Base-by-base conservation (phyloP, 2,113 vertebrate species). In the Crotalus helleri region DNA sequence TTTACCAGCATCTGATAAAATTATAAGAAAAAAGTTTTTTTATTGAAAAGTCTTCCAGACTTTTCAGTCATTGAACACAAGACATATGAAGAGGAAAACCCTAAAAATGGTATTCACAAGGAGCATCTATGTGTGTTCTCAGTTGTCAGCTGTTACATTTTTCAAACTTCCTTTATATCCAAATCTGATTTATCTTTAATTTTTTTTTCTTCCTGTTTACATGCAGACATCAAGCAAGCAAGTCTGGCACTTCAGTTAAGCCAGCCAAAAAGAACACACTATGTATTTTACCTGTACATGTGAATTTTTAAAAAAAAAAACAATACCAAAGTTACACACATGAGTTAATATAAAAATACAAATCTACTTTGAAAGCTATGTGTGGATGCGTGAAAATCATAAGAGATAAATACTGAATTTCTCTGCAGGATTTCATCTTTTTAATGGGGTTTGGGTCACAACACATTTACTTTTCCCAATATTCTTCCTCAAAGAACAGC, bases 151-250 rank as follows among this genome's bases (percentile, higher is more conserved):
- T 87, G 91, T 21, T 81, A 81, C 17, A 97, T 96, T 99, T 99
- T 93, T 97, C 98, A 96, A 98, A 99, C 94, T 99, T 99, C 98
- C 98, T 98, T 97, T 99, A 99, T 97, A 99, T 97, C 99, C 98
- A 99, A 89, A 99, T 98, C 89, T 98, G 97, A 1, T 98, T 98
- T 98, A 99, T 99, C 94, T 97, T 98, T 95, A 99, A 97, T 97
- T 26, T 33, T 98, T 98, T 98, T 96, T 98, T 98, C 96, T 98
- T 98, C 96, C 99, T 98, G 97, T 99, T 99, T 33, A 99, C 99
- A 97, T 99, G 98, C 44, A 99, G 98, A 93, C 98, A 97, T 44
- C 94, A 97, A 97, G 99, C 99, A 95, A 99, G 98, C 94, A 99
- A 94, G 96, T 99, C 99, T 97, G 99, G 98, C 95, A 98, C 95